Evolutionary conservation across 2,888 invertebrate genomes (phyloP).

Genomic region (Rhyacophila evoluta): DNA sequence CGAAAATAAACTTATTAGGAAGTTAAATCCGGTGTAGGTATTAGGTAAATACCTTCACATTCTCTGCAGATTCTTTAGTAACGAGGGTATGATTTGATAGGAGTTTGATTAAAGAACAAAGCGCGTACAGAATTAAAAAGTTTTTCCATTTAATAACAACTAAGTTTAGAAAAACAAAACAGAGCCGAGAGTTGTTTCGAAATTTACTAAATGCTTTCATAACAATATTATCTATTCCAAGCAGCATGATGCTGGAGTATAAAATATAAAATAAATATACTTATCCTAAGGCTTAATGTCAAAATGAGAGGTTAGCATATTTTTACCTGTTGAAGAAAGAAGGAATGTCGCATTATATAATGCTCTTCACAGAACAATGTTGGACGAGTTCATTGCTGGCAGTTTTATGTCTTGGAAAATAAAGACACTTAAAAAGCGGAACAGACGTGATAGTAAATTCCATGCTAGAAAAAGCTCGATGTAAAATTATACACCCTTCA

Average conservation of each 20-base stretch:
- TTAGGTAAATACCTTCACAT: not conserved
- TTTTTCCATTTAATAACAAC: conserved; percentile 14
- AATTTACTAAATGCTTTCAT: conserved; percentile 9
- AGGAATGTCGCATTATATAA: not conserved
- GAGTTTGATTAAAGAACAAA: conserved; percentile 18
- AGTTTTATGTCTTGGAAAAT: not conserved
- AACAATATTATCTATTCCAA: conserved; percentile 14
- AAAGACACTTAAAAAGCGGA: not conserved
- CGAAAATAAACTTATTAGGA: too few relatives aligned
- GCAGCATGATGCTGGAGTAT: not conserved
- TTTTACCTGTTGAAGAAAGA: conserved; percentile 7
- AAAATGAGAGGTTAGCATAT: conserved; percentile 19
- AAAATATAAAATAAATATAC: not conserved
- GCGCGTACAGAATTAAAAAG: not conserved
- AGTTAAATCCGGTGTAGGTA: not conserved
- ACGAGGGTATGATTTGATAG: conserved; percentile 8
- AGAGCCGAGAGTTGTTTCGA: not conserved
- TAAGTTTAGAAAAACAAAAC: not conserved
- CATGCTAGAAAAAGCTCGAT: too few relatives aligned
- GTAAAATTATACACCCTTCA: too few relatives aligned
- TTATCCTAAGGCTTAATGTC: conserved; percentile 4
- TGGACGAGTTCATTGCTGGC: not conserved
- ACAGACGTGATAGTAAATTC: too few relatives aligned
- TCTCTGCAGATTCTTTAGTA: not conserved
- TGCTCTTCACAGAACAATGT: not conserved